Evolutionary conservation across 2,888 invertebrate genomes (phyloP).

Genomic region (Keiferia lycopersicella): DNA sequence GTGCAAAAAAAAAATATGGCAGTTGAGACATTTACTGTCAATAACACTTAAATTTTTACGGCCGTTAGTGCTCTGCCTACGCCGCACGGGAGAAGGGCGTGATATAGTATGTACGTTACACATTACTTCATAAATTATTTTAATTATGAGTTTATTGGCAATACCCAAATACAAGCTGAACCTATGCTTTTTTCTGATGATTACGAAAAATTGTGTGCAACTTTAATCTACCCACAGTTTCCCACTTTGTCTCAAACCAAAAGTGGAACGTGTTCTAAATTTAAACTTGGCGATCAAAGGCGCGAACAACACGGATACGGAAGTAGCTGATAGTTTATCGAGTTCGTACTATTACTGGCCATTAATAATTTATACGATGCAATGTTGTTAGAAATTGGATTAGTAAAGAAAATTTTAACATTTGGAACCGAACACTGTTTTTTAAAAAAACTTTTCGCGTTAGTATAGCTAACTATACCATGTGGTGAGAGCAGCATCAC

Average conservation of each 20-base stretch:
- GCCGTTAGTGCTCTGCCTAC: no score
- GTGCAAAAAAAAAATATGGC: no score
- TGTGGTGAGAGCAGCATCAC: no score
- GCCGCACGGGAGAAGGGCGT: no score
- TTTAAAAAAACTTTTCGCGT: no score
- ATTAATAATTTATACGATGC: neutral
- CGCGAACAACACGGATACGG: conserved; percentile 54
- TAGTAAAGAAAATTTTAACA: neutral
- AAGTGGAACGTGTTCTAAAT: conserved; percentile 30
- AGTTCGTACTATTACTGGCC: conserved; percentile 40
- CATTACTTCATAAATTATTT: no score
- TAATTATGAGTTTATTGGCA: neutral
- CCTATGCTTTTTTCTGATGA: neutral
- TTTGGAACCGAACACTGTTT: no score
- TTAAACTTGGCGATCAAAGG: conserved; percentile 55
- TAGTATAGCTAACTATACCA: no score
- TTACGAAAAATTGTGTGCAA: neutral
- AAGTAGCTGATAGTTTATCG: conserved; percentile 62
- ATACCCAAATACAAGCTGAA: no score
- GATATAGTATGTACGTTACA: no score
- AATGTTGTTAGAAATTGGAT: neutral
- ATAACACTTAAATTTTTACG: no score
- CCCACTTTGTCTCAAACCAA: conserved; percentile 19
- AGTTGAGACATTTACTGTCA: no score
- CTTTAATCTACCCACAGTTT: conserved; percentile 7